phyloP scores from a whole-genome alignment of 2,888 invertebrate species.

The Leptothorax acervorum region DNA sequence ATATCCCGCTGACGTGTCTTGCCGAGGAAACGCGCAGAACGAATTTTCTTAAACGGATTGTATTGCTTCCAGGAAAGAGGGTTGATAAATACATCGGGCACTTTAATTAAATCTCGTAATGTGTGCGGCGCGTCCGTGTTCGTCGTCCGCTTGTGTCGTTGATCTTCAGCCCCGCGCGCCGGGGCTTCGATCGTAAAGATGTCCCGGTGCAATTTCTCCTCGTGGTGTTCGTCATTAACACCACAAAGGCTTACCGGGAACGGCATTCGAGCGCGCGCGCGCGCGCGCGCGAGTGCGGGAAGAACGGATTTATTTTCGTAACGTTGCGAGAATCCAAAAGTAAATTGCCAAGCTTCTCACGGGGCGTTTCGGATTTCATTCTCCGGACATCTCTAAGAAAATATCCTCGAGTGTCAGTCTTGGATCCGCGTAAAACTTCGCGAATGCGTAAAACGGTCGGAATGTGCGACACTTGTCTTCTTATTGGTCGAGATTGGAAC shows the following conservation, averaged over 20 bases:
- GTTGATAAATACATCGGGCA: constrained; percentile 38
- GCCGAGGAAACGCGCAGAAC: background rate
- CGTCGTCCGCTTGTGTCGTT: constrained; percentile 13
- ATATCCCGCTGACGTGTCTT: background rate
- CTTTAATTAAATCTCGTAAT: constrained; percentile 44
- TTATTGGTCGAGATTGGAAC: background rate
- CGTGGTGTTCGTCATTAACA: constrained; percentile 41
- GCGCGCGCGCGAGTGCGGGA: background rate
- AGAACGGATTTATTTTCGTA: constrained; percentile 42
- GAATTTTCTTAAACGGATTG: constrained; percentile 33
- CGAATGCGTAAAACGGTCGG: background rate
- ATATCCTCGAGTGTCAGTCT: background rate
- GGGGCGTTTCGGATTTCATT: constrained; percentile 35
- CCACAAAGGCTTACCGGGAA: constrained; percentile 41
- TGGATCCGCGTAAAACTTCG: background rate
- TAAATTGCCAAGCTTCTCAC: constrained; percentile 21
- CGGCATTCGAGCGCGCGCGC: background rate
- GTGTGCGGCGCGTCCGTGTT: constrained; percentile 19
- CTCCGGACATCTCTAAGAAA: background rate
- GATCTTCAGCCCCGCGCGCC: constrained; percentile 23
- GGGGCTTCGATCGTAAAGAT: constrained; percentile 42
- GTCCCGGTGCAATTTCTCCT: constrained; percentile 42
- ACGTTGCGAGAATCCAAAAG: constrained; percentile 40
- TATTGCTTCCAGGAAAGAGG: background rate
- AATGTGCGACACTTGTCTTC: background rate